Evolutionary conservation across 2,113 vertebrate species (phyloP), one percentile per base, ranked within the genome.

Genomic region (Oplegnathus fasciatus): DNA sequence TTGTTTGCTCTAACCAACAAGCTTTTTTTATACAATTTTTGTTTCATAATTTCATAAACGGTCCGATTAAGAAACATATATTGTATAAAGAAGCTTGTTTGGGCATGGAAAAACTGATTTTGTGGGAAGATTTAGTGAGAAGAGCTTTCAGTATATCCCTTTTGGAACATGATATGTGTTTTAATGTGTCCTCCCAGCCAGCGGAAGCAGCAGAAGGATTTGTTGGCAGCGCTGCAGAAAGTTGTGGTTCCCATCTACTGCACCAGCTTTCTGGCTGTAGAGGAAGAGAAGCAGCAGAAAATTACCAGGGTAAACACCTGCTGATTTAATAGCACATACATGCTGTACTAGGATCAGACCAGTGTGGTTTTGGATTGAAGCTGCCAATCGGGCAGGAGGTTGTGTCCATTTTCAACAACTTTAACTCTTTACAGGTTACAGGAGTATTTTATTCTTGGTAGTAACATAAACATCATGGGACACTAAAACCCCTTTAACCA

Each of bases 171-270:
- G 22, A 60, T 15, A 10, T 78, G 22, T 83, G 20, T 58, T 80
- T 57, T 18, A 40, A 57, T 80, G 57, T 83, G 69, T 83, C 58
- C 26, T 30, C 32, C 24, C 93, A 99, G 98, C 94, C 98, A 99
- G 90, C 93, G 98, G 91, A 99, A 99, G 89, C 98, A 99, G 93
- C 98, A 98, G 60, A 96, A 97, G 76, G 98, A 99, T 91, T 95
- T 99, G 42, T 94, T 99, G 90, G 97, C 98, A 5, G 97, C 98
- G 0, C 88, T 99, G n/a, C 98, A 99, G 92, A 99, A 99, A 89
- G 98, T 99, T 20, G 98, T 99, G 58, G 98, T 99, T 71, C 98
- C 98, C 67, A 99, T 99, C 82, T 99, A 99, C 91, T 99, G 98
- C 89, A 99, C 98, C 88, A 99, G 98, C 90, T 99, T 99, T 83